phyloP scores from a whole-genome alignment of 2,113 vertebrate species.

The Malurus elegans region DNA sequence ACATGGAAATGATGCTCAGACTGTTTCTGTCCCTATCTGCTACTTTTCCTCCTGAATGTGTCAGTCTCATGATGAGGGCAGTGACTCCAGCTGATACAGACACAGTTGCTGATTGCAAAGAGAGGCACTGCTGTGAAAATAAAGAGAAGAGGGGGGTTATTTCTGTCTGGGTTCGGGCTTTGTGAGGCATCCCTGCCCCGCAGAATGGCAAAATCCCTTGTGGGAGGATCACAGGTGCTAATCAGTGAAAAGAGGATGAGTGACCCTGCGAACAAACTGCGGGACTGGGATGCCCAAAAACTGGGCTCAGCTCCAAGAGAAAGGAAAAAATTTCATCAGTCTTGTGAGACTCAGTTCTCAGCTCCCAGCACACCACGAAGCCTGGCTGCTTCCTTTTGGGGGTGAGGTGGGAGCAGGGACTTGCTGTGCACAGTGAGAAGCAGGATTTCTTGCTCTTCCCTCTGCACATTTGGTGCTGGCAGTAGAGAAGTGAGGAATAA shows the following conservation, averaged over 20 bases:
- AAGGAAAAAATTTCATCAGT: background rate
- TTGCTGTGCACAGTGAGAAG: background rate
- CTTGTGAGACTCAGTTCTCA: background rate
- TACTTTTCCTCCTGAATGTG: constrained; percentile 30
- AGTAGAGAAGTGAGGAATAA: background rate
- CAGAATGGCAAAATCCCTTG: background rate
- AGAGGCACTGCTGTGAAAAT: background rate
- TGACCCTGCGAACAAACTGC: background rate
- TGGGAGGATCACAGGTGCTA: background rate
- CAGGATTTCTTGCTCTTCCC: background rate
- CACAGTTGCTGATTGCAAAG: constrained; percentile 28
- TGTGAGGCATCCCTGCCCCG: background rate
- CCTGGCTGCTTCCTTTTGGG: background rate
- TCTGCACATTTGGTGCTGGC: background rate
- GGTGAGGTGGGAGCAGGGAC: background rate
- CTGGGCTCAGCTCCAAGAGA: background rate
- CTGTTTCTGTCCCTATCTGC: background rate
- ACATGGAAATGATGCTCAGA: constrained; percentile 33
- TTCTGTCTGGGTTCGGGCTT: background rate
- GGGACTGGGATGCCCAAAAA: background rate
- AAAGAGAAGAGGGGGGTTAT: background rate
- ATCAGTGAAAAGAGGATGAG: background rate
- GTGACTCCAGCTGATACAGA: constrained; percentile 20
- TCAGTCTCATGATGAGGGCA: constrained; percentile 21
- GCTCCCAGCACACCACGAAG: background rate